Evolutionary conservation across 1,140 invertebrate genomes (phyloP).

Genomic region (Trichoplusia ni): DNA sequence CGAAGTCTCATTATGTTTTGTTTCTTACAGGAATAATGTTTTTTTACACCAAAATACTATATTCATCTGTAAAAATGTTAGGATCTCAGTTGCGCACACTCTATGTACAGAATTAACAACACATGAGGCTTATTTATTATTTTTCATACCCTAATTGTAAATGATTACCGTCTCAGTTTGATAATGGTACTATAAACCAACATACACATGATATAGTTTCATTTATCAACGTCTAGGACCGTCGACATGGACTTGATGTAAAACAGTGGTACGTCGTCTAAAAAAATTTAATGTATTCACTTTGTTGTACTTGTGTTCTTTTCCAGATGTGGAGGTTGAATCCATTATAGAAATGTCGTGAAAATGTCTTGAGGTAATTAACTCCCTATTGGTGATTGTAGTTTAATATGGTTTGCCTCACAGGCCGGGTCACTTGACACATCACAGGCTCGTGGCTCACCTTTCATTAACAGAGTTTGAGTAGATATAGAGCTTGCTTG

Average conservation of each 20-base stretch:
- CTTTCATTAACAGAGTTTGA: slow-evolving; percentile 53
- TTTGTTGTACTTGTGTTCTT: slow-evolving; percentile 82
- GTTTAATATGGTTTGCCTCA: slow-evolving; percentile 68
- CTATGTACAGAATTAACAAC: not conserved
- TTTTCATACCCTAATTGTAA: slow-evolving; percentile 1
- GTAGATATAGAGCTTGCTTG: slow-evolving; percentile 70
- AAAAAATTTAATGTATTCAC: slow-evolving; percentile 73
- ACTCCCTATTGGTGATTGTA: slow-evolving; percentile 79
- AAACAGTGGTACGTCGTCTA: slow-evolving; percentile 73
- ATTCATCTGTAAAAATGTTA: not conserved
- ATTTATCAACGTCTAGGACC: slow-evolving; percentile 24
- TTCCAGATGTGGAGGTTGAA: slow-evolving; percentile 81
- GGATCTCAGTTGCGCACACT: not conserved
- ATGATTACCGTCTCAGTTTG: not conserved
- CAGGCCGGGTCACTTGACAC: slow-evolving; percentile 39
- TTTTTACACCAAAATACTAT: not conserved
- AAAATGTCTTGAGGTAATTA: slow-evolving; percentile 81
- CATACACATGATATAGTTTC: slow-evolving; percentile 16
- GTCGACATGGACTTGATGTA: slow-evolving; percentile 77
- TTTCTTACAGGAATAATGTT: slow-evolving; percentile 1
- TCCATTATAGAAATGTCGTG: slow-evolving; percentile 81
- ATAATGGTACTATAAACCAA: slow-evolving; percentile 19
- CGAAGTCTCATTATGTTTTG: not conserved
- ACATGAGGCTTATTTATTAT: not conserved
- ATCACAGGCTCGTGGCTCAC: slow-evolving; percentile 38